Conservation (phyloP, 2,888 invertebrate genomes). For the Pardosa pseudoannulata region DNA sequence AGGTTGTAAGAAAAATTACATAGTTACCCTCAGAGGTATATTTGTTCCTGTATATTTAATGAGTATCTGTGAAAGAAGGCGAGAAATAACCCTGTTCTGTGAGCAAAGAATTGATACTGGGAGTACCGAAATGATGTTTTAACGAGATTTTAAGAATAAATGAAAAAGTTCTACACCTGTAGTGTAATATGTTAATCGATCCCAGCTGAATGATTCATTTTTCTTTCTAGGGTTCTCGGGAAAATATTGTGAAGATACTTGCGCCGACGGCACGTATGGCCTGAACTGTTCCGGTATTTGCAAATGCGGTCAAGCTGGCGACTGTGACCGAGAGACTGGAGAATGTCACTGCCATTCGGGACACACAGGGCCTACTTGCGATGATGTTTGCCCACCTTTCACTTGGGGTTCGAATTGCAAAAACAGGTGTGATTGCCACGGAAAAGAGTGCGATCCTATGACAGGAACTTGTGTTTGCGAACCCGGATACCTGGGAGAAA, state of each 20-base stretch:
- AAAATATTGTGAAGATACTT: slow-evolving; percentile 31
- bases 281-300: slow-evolving; percentile 18
- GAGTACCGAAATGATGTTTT: too few species aligned
- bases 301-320: slow-evolving; percentile 11
- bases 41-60: too few species aligned
- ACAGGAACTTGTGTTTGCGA: slow-evolving; percentile 74
- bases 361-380: slow-evolving; percentile 81
- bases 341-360: slow-evolving; percentile 47
- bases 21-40: too few species aligned
- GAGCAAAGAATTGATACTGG: too few species aligned
- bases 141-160: too few species aligned
- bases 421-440: slow-evolving; percentile 45
- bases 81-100: too few species aligned
- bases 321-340: slow-evolving; percentile 28
- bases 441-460: slow-evolving; percentile 58
- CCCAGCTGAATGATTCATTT: too few species aligned
- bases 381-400: slow-evolving; percentile 55
- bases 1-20: too few species aligned
- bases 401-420: slow-evolving; percentile 60
- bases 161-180: too few species aligned
- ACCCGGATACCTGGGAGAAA: slow-evolving; percentile 73
- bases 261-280: slow-evolving; percentile 38
- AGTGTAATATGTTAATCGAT: too few species aligned
- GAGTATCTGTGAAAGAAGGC: too few species aligned
- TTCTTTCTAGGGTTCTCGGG: slow-evolving; percentile 41